phyloP scores from a whole-genome alignment of 2,797 vertebrate species.

The Diplodus sargus region DNA sequence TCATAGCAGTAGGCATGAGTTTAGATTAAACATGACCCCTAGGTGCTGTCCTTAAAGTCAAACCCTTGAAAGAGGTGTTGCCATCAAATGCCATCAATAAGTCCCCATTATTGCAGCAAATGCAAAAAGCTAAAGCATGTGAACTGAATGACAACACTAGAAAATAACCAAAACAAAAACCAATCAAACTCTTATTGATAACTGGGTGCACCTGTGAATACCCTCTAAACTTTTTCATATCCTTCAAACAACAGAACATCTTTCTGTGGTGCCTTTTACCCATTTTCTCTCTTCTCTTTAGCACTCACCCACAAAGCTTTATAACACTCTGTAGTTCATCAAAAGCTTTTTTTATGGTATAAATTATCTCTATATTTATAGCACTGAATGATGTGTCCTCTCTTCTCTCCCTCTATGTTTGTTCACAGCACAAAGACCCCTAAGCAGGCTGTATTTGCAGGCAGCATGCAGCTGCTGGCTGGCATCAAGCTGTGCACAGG shows the following conservation, averaged over 20 bases:
- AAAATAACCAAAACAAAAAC: constrained; percentile 39
- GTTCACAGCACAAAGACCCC: constrained; percentile 90
- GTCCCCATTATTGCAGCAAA: constrained; percentile 36
- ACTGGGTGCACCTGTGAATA: constrained; percentile 32
- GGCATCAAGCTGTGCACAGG: constrained; percentile 98
- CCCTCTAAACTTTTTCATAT: constrained; percentile 21
- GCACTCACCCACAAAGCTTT: neutral
- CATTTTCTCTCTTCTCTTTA: neutral
- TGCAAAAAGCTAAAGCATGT: constrained; percentile 10
- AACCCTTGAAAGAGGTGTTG: constrained; percentile 16
- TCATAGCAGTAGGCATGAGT: neutral
- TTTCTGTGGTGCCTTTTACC: neutral
- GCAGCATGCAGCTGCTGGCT: constrained; percentile 98
- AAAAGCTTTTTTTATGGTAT: constrained; percentile 3
- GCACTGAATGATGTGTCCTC: constrained; percentile 20
- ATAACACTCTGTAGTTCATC: neutral
- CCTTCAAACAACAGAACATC: neutral
- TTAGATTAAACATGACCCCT: constrained; percentile 41
- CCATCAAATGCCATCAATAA: constrained; percentile 27
- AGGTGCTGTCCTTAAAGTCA: constrained; percentile 44
- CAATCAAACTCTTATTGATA: constrained; percentile 35
- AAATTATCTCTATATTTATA: constrained; percentile 13
- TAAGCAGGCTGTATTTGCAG: constrained; percentile 93
- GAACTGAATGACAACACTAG: constrained; percentile 21
- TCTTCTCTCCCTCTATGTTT: constrained; percentile 38